Percentiles rank a stretch among this genome's conserved stretches.
phyloP scores from a whole-genome alignment of 2,888 invertebrate species.

The Cheilosia vernalis region DNA sequence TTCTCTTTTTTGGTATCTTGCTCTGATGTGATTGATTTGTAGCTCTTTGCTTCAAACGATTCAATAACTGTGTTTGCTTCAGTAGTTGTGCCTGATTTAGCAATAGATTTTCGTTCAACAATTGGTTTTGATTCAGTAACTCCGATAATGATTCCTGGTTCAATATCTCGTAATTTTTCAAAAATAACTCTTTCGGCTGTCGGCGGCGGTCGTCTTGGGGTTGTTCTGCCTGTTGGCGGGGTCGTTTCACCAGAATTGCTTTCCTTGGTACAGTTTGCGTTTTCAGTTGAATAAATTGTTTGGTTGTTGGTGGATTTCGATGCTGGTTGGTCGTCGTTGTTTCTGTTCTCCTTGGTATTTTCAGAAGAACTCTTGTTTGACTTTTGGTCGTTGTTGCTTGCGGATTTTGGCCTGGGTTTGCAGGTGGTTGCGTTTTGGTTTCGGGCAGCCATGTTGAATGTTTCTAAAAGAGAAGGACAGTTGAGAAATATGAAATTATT shows the following conservation, averaged over 20 bases:
- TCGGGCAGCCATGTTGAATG: slow-evolving; percentile 69
- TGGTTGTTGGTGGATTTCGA: slow-evolving; percentile 32
- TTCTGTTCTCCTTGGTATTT: slow-evolving; percentile 33
- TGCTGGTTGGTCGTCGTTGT: slow-evolving; percentile 39
- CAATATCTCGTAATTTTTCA: slow-evolving; percentile 69
- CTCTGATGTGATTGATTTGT: slow-evolving; percentile 2
- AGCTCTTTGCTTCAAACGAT: slow-evolving; percentile 49
- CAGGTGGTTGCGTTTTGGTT: slow-evolving; percentile 55
- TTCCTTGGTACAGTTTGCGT: slow-evolving; percentile 45
- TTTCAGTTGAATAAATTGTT: slow-evolving; percentile 63
- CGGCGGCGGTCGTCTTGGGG: slow-evolving; percentile 1
- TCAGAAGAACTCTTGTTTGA: slow-evolving; percentile 50
- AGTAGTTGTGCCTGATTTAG: slow-evolving; percentile 22
- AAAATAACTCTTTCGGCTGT: slow-evolving; percentile 40
- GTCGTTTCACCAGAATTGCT: slow-evolving; percentile 53
- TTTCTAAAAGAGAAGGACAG: slow-evolving; percentile 45
- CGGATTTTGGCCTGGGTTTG: slow-evolving; percentile 60
- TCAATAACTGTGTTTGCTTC: slow-evolving; percentile 30
- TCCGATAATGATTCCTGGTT: slow-evolving; percentile 62
- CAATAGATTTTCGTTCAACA: slow-evolving; percentile 28
- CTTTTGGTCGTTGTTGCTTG: slow-evolving; percentile 57
- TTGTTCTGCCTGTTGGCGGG: slow-evolving; percentile 1
- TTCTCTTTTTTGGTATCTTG: slow-evolving; percentile 34
- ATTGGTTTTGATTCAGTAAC: slow-evolving; percentile 45
- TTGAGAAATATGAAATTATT: slow-evolving; percentile 52